Base-by-base conservation (phyloP, 2,113 vertebrate genomes). In the Chiloscyllium plagiosum region DNA sequence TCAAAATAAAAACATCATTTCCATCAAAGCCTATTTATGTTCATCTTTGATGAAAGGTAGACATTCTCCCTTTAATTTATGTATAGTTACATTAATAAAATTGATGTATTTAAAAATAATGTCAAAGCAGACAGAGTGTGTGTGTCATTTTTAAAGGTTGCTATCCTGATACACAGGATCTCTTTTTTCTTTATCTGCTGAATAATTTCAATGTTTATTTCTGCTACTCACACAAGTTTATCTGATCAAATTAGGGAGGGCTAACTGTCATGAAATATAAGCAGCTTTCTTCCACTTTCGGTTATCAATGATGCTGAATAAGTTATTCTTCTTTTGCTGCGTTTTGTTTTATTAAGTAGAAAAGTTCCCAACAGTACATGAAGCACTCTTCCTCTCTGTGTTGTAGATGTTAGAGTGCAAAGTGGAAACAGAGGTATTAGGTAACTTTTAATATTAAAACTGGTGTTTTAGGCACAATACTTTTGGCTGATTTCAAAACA, bases 361-460 rank as follows among this genome's bases (percentile, higher is more conserved):
- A 17, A 15, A n/a, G 3, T 50, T 70, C 65, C 68, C 66, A 94
- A n/a, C 65, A 47, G 37, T 70, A 15, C 2, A 12, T 19, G 17
- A 94, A 68, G 26, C 29, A 47, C 37, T n/a, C 37, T 26, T 37
- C 8, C 69, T 47, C 8, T 50, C 68, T 29, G 42, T 26, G 17
- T 69, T 42, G 68, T 24, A 26, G 87, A 13, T 50, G 68, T 3
- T 0, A 29, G 20, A 50, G 19, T 70, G 93, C 3, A 68, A 94
- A 1, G 7, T 42, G n/a, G 24, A 70, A 94, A 72, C 10, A 68
- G n/a, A 70, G 20, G 22, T 70, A 72, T 68, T 70, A 37, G 4
- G 42, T 50, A 70, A 94, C 61, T 94, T 29, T 65, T 94, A 94
- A 94, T 94, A 70, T 69, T 70, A 70, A 94, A 94, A 94, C 68